Evolutionary conservation across 2,113 vertebrate genomes (phyloP).

Genomic region (Raphicerus campestris): DNA sequence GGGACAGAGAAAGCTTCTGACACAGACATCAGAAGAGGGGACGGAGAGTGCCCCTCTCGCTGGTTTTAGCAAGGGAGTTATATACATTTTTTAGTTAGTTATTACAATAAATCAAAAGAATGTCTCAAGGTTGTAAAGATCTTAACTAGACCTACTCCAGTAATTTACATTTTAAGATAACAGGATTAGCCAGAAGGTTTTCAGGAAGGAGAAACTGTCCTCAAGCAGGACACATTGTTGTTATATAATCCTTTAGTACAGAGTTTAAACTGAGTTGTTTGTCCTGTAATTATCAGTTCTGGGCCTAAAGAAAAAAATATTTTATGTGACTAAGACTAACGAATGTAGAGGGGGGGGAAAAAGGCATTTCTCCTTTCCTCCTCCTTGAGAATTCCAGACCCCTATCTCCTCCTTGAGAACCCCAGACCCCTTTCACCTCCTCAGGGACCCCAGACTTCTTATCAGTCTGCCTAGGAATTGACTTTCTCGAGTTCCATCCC

Average conservation of each 20-base stretch:
- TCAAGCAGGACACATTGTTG: not conserved
- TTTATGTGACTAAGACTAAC: not conserved
- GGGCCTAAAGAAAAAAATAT: not conserved
- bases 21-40: not conserved
- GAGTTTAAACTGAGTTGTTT: not conserved
- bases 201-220: not conserved
- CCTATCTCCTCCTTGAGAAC: too few species aligned
- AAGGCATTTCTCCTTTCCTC: not conserved
- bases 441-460: not conserved
- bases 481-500: not conserved
- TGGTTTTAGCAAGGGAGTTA: not conserved
- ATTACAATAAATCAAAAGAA: not conserved
- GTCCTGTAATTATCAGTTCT: not conserved
- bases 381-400: too few species aligned
- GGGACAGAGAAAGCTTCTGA: not conserved
- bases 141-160: not conserved
- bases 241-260: not conserved
- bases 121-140: not conserved
- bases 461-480: not conserved
- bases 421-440: not conserved
- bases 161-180: not conserved
- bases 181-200: not conserved
- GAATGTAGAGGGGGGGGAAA: not conserved
- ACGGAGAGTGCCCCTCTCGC: accelerated
- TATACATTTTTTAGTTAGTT: not conserved